Evolutionary conservation across 2,888 invertebrate genomes (phyloP).

Genomic region (Clanis bilineata): DNA sequence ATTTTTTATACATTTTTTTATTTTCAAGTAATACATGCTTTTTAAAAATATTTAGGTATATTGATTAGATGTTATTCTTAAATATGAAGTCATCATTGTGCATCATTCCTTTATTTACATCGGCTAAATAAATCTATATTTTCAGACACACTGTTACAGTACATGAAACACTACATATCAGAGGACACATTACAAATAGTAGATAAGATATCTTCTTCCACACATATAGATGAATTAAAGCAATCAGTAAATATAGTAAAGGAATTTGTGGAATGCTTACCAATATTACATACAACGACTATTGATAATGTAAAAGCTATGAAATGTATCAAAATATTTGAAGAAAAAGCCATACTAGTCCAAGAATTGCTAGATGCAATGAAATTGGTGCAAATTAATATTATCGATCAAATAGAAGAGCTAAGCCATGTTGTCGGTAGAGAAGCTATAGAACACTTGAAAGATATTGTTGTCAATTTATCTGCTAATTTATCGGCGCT

Average conservation of each 20-base stretch:
- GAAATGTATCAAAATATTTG: background rate
- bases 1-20: no score
- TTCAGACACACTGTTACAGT: constrained; percentile 14
- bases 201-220: constrained; percentile 1
- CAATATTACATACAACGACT: background rate
- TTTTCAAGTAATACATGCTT: no score
- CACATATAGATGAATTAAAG: constrained; percentile 1
- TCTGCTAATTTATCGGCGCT: background rate
- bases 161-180: constrained; percentile 16
- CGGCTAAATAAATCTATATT: background rate
- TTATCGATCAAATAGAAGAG: constrained; percentile 37
- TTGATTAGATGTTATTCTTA: no score
- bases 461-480: background rate
- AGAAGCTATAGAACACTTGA: constrained; percentile 30
- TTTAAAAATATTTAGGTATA: no score
- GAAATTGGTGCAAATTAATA: constrained; percentile 23
- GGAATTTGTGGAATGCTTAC: background rate
- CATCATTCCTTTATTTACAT: background rate
- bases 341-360: background rate
- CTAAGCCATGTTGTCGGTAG: constrained; percentile 29
- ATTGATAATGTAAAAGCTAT: background rate
- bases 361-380: background rate
- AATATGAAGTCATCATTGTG: no score
- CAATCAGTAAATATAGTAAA: constrained; percentile 5
- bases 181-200: constrained; percentile 10